Conservation (phyloP, 2,113 vertebrate species). For the Zootoca vivipara region DNA sequence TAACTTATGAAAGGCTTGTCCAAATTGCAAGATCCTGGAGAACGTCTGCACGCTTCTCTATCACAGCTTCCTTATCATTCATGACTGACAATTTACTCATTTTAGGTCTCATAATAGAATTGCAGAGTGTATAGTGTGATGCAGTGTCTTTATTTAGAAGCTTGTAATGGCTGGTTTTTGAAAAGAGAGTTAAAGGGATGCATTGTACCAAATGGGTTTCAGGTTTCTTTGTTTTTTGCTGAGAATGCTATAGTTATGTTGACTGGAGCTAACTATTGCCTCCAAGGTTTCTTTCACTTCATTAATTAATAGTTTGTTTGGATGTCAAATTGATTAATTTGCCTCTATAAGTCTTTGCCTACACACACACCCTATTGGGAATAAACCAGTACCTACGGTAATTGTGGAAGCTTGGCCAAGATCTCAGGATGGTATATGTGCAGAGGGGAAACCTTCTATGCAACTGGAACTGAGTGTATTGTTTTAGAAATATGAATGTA, state of each 20-base stretch:
- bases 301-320: slow-evolving; percentile 2
- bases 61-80: background rate
- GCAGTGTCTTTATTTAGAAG: background rate
- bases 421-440: no score
- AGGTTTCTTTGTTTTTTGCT: background rate
- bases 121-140: no score
- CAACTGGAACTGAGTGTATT: background rate
- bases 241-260: background rate
- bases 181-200: background rate
- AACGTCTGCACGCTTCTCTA: background rate
- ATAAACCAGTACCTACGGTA: no score
- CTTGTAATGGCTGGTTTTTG: background rate
- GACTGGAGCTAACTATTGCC: background rate
- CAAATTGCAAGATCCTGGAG: background rate
- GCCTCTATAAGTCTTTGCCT: background rate
- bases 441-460: background rate
- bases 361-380: no score
- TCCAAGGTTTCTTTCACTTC: background rate
- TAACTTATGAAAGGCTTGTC: background rate
- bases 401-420: background rate
- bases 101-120: background rate
- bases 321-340: background rate
- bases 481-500: background rate
- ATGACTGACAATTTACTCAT: background rate
- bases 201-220: background rate